A percentile compares a stretch with the other conserved stretches of the same genome.
Conservation (phyloP, 2,113 vertebrate species). For the Monopterus albus region DNA sequence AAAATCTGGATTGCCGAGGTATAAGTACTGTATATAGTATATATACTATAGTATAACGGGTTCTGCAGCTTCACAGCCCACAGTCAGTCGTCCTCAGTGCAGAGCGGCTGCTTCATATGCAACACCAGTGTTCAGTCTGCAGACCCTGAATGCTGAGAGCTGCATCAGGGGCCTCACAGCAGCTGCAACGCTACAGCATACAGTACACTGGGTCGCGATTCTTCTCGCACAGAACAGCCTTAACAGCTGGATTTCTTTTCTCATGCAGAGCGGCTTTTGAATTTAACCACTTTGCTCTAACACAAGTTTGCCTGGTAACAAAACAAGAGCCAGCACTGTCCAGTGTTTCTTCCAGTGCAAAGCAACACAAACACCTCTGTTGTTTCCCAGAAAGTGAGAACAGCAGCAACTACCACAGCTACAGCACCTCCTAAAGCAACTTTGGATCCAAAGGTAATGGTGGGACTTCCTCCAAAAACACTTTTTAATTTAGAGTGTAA, state of each 20-base stretch:
- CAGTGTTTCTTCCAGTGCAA: background rate
- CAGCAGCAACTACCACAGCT: too few species aligned
- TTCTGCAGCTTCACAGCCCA: conserved; percentile 19
- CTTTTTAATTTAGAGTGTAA: too few species aligned
- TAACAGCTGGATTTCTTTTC: background rate
- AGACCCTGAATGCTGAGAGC: conserved; percentile 28
- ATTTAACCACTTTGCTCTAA: too few species aligned
- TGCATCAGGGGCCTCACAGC: conserved; percentile 24
- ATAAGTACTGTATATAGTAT: too few species aligned
- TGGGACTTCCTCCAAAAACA: too few species aligned
- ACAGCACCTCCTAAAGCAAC: too few species aligned
- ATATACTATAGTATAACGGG: too few species aligned
- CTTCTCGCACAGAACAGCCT: conserved; percentile 3
- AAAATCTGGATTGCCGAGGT: background rate
- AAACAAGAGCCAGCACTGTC: background rate
- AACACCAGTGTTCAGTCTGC: conserved; percentile 42
- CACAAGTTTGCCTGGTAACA: too few species aligned
- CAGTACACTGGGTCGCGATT: conserved; percentile 1
- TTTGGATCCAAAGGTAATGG: too few species aligned
- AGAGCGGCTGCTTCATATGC: conserved; percentile 40
- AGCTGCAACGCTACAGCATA: conserved; percentile 21
- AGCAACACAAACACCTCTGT: too few species aligned
- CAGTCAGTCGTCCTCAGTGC: conserved; percentile 25
- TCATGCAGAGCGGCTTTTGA: background rate
- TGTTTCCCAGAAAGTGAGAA: too few species aligned